Evolutionary conservation across 2,797 vertebrate genomes (phyloP).

Genomic region (Phataginus tetradactyla): DNA sequence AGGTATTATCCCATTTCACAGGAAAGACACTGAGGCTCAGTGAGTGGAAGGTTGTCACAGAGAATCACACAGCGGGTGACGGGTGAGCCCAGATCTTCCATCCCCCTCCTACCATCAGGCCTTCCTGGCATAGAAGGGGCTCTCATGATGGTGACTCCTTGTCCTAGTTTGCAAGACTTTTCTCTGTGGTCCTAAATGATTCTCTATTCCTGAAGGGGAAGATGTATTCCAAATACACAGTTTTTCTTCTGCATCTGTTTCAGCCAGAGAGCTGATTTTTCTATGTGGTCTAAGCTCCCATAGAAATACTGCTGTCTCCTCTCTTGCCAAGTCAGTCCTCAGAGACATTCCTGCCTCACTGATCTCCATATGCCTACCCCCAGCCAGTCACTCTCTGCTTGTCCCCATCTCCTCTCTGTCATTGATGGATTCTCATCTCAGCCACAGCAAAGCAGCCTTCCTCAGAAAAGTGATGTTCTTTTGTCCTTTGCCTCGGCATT

Average conservation of each 20-base stretch:
- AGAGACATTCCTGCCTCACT: neutral
- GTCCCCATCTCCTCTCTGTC: neutral
- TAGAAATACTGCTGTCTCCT: constrained; percentile 25
- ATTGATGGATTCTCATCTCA: neutral
- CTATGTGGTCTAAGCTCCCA: neutral
- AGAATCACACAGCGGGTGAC: neutral
- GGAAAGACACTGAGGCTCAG: neutral
- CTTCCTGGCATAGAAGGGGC: neutral
- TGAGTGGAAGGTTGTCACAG: neutral
- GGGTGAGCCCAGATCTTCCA: neutral
- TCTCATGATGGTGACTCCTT: neutral
- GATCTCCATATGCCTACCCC: neutral
- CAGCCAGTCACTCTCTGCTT: neutral
- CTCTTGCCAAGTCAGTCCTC: constrained; percentile 42
- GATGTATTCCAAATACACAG: neutral
- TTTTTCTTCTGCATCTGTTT: constrained; percentile 38
- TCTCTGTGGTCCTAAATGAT: neutral
- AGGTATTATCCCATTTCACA: neutral
- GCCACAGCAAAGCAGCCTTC: neutral
- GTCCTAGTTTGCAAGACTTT: neutral
- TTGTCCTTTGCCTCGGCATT: neutral
- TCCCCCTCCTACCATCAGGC: neutral
- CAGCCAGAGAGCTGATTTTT: constrained; percentile 39
- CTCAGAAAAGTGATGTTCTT: neutral
- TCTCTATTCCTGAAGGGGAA: neutral